These are phyloP conservation scores for Sylvilagus bachmani DNA, from an alignment of 2,113 vertebrate genomes.

Conservation along the genomic window DNA sequence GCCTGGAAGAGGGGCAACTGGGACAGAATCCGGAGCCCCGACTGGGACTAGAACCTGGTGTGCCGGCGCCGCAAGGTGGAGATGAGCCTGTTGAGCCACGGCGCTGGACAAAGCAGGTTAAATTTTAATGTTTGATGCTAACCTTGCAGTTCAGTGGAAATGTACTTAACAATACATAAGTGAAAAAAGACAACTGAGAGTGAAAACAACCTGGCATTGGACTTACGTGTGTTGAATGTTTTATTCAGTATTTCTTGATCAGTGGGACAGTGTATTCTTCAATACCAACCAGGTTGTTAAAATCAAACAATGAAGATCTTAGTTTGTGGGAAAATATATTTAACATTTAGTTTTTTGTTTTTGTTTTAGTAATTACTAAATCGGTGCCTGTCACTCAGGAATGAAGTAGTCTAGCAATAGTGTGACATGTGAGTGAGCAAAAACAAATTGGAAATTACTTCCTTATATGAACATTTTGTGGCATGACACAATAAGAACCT, in stretches of 20 bases:
- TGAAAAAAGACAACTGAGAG: slow-evolving; percentile 23
- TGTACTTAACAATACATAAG: slow-evolving; percentile 30
- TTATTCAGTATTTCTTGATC: neutral
- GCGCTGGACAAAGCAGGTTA: neutral
- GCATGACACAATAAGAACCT: neutral
- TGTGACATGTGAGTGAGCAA: neutral
- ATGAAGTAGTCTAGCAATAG: neutral
- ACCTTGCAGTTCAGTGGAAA: slow-evolving; percentile 44
- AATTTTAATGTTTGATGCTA: neutral
- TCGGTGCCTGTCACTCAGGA: neutral
- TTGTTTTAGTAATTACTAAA: neutral
- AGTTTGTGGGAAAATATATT: neutral
- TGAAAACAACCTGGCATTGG: slow-evolving; percentile 36
- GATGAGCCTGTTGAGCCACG: too few species aligned
- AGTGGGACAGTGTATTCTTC: neutral
- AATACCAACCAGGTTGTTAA: slow-evolving; percentile 29
- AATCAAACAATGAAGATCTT: slow-evolving; percentile 15
- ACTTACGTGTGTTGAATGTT: neutral
- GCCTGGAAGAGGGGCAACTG: too few species aligned
- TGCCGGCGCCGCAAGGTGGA: too few species aligned
- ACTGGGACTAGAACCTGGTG: too few species aligned
- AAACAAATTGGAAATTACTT: slow-evolving; percentile 8
- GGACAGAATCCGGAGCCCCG: too few species aligned
- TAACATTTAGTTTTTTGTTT: neutral
- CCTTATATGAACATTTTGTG: slow-evolving; percentile 29